Evolutionary conservation across 2,888 invertebrate genomes (phyloP).

Genomic region (Trichopria drosophilae): DNA sequence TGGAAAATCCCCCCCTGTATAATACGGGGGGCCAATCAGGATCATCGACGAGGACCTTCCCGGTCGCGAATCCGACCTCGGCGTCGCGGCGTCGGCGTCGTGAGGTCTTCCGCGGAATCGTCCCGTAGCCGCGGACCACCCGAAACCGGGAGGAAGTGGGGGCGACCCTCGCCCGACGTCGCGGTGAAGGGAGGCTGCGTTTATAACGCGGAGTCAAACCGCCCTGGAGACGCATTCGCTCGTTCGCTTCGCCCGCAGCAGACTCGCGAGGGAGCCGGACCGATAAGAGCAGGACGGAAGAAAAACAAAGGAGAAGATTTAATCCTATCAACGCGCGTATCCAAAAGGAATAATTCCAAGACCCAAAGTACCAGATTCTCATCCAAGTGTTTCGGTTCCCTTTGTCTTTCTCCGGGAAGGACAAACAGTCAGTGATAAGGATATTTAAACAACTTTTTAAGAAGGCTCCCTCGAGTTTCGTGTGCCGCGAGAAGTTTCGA

Average conservation of each 20-base stretch:
- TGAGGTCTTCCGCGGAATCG: too few relatives aligned
- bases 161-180: constrained; percentile 56
- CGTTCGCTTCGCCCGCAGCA: constrained; percentile 56
- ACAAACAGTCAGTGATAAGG: background rate
- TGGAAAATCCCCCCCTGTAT: too few relatives aligned
- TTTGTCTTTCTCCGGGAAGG: too few relatives aligned
- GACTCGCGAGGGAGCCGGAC: constrained; percentile 43
- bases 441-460: background rate
- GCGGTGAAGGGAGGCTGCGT: constrained; percentile 59
- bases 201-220: constrained; percentile 56
- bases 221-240: constrained; percentile 58
- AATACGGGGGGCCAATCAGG: too few relatives aligned
- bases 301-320: background rate
- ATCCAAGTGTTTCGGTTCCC: constrained; percentile 18
- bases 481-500: background rate
- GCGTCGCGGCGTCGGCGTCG: constrained; percentile 33
- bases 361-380: too few relatives aligned
- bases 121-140: constrained; percentile 48
- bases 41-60: too few relatives aligned
- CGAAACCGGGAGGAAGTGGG: constrained; percentile 51
- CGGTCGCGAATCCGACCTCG: constrained; percentile 11
- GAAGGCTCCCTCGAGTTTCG: constrained; percentile 14
- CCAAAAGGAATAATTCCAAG: too few relatives aligned
- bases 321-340: too few relatives aligned
- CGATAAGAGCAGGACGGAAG: background rate